Base-by-base conservation (phyloP, 2,113 vertebrate species). In the Hippocampus barbouri region DNA sequence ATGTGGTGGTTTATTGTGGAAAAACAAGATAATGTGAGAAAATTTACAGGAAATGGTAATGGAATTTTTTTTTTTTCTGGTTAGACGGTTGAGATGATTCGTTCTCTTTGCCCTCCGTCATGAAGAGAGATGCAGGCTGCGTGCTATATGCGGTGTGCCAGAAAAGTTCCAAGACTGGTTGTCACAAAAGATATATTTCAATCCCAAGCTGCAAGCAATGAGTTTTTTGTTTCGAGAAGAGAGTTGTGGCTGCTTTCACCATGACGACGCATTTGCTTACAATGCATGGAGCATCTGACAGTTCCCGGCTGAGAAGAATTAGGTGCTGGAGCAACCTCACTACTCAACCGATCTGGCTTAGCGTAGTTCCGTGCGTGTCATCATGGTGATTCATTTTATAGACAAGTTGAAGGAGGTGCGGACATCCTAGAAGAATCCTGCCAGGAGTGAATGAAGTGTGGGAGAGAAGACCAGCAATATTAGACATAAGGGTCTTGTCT, bases 1-100 rank as follows among this genome's bases (percentile, higher is more conserved):
- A 94, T 90, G 94, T 93, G 91, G 88, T 90, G 84, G 89, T 85
- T 92, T 94, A 90, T 91, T 94, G 94, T 92, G 89, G 93, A 92
- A 54, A 91, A 91, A 92, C 87, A 89, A 91, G 93, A 93, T 88
- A 92, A 94, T 94, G 91, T 73, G 83, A 77, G 91, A 88, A 93
- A 92, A 93, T 90, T 79, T 93, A 89, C 87, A 89, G 85, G 75
- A 87, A 78, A 86, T 75, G 81, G 83, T 80, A 66, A 18, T 15
- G 63, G 76, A 51, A 21, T 80, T 81, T 87, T 38, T 38, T 38
- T 47, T 68, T 34, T 47, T 68, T 73, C 66, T 66, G 63, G 66
- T 18, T 20, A 54, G 23, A 56, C 69, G 16, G 53, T 66, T 51
- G 16, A 27, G 18, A 34, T 56, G 56, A 75, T 64, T 30, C 25